phyloP scores from a whole-genome alignment of 2,113 vertebrate species.

The Lepus europaeus region DNA sequence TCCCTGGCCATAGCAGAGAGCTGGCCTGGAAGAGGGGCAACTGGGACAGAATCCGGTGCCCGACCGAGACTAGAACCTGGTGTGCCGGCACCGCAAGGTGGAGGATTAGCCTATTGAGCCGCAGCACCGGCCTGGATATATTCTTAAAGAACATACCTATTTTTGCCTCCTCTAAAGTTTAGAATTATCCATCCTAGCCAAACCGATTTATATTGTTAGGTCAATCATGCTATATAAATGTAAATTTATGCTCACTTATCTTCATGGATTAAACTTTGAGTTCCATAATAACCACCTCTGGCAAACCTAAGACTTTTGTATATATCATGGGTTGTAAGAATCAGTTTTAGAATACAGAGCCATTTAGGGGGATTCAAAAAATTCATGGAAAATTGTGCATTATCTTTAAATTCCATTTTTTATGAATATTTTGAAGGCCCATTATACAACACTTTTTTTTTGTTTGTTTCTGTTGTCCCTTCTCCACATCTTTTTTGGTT shows the following conservation, averaged over 20 bases:
- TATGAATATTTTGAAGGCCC: too few relatives aligned
- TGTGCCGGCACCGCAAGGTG: too few relatives aligned
- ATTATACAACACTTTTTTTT: neutral
- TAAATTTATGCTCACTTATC: neutral
- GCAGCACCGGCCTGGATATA: neutral
- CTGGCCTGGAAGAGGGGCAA: too few relatives aligned
- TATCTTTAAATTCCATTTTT: too few relatives aligned
- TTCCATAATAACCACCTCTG: neutral
- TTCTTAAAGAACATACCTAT: neutral
- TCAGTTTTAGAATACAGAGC: neutral
- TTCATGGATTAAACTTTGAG: neutral
- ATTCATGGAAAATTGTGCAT: too few relatives aligned
- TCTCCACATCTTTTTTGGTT: neutral
- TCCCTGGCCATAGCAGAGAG: too few relatives aligned
- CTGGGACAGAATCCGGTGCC: too few relatives aligned
- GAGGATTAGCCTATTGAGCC: too few relatives aligned
- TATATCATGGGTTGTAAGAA: neutral
- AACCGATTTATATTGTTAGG: neutral
- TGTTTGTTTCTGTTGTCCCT: neutral
- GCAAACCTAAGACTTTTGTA: neutral
- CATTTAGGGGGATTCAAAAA: neutral
- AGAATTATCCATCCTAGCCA: neutral
- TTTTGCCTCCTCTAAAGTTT: constrained; percentile 3
- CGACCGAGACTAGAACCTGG: too few relatives aligned
- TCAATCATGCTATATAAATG: neutral